These are phyloP conservation scores for Formica exsecta DNA, from an alignment of 1,140 invertebrate species.

Conservation along the genomic window DNA sequence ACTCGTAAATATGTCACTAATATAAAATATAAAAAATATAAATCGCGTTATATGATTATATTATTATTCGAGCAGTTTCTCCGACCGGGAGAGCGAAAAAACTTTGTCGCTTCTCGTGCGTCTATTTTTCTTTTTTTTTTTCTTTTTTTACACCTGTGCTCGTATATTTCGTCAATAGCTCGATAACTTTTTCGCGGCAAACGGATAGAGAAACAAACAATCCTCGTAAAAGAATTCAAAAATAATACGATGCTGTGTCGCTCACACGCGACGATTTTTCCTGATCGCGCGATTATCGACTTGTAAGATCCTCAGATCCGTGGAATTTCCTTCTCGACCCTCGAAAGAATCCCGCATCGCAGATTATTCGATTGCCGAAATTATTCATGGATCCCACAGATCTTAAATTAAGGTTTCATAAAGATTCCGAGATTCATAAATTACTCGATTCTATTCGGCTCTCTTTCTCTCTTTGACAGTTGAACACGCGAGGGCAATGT, in stretches of 20 bases:
- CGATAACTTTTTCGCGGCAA: neutral
- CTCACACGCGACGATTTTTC: slow-evolving; percentile 14
- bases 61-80: too few relatives aligned
- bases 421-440: slow-evolving; percentile 8
- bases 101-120: neutral
- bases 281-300: neutral
- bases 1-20: neutral
- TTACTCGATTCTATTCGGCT: slow-evolving; percentile 12
- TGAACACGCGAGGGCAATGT: neutral
- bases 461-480: neutral
- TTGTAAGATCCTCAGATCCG: neutral
- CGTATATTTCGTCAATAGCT: slow-evolving; percentile 24
- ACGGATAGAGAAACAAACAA: slow-evolving; percentile 29
- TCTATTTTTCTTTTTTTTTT: neutral
- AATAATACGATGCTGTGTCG: slow-evolving; percentile 45
- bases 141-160: neutral
- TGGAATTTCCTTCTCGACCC: neutral
- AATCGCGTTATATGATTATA: too few relatives aligned
- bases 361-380: neutral
- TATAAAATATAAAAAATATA: too few relatives aligned
- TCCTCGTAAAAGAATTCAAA: slow-evolving; percentile 55
- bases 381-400: neutral
- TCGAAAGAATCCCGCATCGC: neutral
- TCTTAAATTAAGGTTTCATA: neutral
- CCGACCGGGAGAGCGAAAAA: too few relatives aligned